A percentile compares a stretch with the other conserved stretches of the same genome.
Conservation (phyloP, 2,888 invertebrate genomes). For the Teinopalpus imperialis region DNA sequence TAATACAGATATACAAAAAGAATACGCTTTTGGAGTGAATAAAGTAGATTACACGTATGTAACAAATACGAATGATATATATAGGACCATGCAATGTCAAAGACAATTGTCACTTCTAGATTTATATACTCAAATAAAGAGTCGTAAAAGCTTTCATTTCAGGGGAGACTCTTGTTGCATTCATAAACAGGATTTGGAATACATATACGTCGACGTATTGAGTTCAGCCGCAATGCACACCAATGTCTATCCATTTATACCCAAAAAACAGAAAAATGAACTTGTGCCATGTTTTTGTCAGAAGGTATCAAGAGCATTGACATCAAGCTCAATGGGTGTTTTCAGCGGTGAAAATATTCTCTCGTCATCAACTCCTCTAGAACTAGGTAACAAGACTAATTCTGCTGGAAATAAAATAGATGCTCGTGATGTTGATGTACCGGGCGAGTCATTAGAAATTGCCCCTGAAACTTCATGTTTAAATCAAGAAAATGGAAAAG, state of each 20-base stretch:
- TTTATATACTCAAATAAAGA: no score
- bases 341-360: conserved; percentile 44
- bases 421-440: neutral
- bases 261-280: conserved; percentile 41
- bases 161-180: conserved; percentile 53
- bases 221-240: conserved; percentile 41
- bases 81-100: neutral
- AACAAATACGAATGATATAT: neutral
- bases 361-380: no score
- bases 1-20: no score
- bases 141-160: conserved; percentile 39
- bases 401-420: no score
- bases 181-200: conserved; percentile 42
- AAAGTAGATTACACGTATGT: no score
- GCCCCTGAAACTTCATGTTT: neutral
- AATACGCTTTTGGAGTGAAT: no score
- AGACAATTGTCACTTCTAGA: conserved; percentile 1
- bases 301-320: conserved; percentile 33
- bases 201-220: conserved; percentile 44
- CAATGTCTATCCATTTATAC: conserved; percentile 49
- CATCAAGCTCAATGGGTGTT: conserved; percentile 32
- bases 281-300: conserved; percentile 56
- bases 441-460: neutral
- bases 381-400: no score
- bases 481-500: conserved; percentile 12